Percentiles rank a stretch among this genome's conserved stretches.
These are phyloP conservation scores for Halcyon senegalensis DNA, from an alignment of 2,113 vertebrate genomes.

Conservation along the genomic window DNA sequence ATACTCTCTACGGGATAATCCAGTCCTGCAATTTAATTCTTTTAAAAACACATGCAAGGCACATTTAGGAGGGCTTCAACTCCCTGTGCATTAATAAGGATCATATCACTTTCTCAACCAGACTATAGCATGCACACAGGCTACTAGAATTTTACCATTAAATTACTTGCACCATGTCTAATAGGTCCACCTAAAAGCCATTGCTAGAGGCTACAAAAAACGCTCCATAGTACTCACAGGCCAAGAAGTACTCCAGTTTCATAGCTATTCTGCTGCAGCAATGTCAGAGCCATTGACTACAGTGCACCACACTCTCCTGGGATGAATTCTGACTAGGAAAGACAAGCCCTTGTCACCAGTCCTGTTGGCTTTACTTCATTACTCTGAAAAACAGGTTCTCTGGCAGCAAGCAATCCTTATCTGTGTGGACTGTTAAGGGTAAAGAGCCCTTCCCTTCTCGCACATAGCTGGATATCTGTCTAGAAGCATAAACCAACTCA, in stretches of 20 bases:
- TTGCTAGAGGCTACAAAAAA: background rate
- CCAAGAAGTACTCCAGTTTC: background rate
- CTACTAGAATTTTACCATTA: background rate
- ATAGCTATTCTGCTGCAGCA: background rate
- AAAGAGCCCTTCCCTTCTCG: conserved; percentile 23
- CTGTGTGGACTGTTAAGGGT: background rate
- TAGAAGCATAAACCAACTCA: conserved; percentile 32
- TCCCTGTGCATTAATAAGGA: background rate
- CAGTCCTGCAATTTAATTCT: background rate
- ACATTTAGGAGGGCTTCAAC: conserved; percentile 18
- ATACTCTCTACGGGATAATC: background rate
- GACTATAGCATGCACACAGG: background rate
- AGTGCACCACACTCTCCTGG: background rate
- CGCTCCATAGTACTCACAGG: conserved; percentile 2
- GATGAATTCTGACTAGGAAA: background rate
- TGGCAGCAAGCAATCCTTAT: background rate
- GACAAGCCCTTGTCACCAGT: background rate
- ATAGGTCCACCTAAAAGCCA: background rate
- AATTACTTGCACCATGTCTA: background rate
- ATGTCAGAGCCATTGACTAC: background rate
- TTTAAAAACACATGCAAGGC: conserved; percentile 18
- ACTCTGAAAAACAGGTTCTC: conserved; percentile 5
- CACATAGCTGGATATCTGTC: conserved; percentile 18
- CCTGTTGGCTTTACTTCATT: conserved; percentile 8
- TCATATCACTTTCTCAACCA: background rate